Base-by-base conservation (phyloP, 1,140 invertebrate species). In the Elysia chlorotica region DNA sequence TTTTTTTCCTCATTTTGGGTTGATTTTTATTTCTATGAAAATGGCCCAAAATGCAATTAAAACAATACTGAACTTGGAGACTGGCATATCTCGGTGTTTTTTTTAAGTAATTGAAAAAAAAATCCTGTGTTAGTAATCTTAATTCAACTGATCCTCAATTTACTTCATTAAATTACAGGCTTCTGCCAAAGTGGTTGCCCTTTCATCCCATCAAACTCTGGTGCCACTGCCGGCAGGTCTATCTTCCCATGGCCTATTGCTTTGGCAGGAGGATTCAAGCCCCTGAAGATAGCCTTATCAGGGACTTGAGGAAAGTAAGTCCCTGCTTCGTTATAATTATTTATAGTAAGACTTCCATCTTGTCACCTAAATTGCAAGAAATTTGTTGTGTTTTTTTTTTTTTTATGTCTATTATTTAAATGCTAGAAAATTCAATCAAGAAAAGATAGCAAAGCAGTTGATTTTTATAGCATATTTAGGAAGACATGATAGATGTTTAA, bases 151-250 rank as follows among this genome's bases (percentile, higher is more conserved):
- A n/a, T n/a, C n/a, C n/a, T n/a, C n/a, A n/a, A n/a, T n/a, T n/a
- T n/a, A n/a, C n/a, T n/a, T n/a, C n/a, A n/a, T n/a, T n/a, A n/a
- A n/a, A n/a, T n/a, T n/a, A n/a, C 38, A 83, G 82, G 82, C 31
- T 78, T 14, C 59, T 82, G n/a, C 83, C 83, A 28, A 65, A 76
- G 36, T 85, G 83, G 79, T 14, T 85, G 14, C 83, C 83, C 2
- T 71, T 84, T 56, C 83, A 84, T 62, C 83, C 83, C 6, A 80
- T 78, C 35, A 83, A 81, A 67, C 59, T 85, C 57, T 85, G 83
- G 83, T 85, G 83, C 76, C 83, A 85, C 76, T 85, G 83, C 70
- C 56, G 83, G 62, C 79, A 81, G 74, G 82, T 85, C 17, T 84
- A 84, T 56, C 77, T 85, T 14, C 80, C 82, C n/a, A 85, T 85